These are phyloP conservation scores for Anoplopoma fimbria DNA, from an alignment of 2,113 vertebrate genomes.

Conservation along the genomic window DNA sequence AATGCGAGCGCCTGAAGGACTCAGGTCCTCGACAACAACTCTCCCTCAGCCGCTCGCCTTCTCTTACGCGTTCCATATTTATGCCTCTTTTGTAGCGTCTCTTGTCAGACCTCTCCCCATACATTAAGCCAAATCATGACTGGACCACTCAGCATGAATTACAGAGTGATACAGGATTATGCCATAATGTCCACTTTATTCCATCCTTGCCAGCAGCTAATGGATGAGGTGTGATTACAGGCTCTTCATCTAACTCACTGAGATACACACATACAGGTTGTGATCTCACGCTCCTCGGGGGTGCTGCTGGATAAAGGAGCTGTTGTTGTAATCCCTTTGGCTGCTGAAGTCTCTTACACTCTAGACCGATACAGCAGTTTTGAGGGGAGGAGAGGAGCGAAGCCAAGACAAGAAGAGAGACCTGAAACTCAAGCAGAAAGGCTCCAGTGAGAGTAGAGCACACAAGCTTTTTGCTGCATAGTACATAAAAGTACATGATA, in stretches of 20 bases:
- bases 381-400: constrained; percentile 20
- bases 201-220: constrained; percentile 42
- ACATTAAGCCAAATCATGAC: constrained; percentile 57
- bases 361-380: constrained; percentile 12
- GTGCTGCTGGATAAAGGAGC: constrained; percentile 72
- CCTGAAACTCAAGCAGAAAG: background rate
- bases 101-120: constrained; percentile 57
- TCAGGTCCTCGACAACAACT: constrained; percentile 20
- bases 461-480: background rate
- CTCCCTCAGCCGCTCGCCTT: constrained; percentile 3
- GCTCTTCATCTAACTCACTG: constrained; percentile 25
- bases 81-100: constrained; percentile 47
- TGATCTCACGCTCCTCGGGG: constrained; percentile 61
- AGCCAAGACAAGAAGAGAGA: constrained; percentile 23
- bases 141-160: constrained; percentile 65
- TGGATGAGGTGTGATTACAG: constrained; percentile 69
- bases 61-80: constrained; percentile 45
- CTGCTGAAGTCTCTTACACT: constrained; percentile 52
- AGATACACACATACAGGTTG: constrained; percentile 47
- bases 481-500: background rate
- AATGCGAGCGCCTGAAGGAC: constrained; percentile 59
- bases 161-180: constrained; percentile 60
- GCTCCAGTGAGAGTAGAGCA: background rate
- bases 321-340: constrained; percentile 62
- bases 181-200: constrained; percentile 52